Percentiles rank a stretch among this genome's conserved stretches.
phyloP scores from a whole-genome alignment of 2,888 invertebrate species.

The Chorisops tibialis region DNA sequence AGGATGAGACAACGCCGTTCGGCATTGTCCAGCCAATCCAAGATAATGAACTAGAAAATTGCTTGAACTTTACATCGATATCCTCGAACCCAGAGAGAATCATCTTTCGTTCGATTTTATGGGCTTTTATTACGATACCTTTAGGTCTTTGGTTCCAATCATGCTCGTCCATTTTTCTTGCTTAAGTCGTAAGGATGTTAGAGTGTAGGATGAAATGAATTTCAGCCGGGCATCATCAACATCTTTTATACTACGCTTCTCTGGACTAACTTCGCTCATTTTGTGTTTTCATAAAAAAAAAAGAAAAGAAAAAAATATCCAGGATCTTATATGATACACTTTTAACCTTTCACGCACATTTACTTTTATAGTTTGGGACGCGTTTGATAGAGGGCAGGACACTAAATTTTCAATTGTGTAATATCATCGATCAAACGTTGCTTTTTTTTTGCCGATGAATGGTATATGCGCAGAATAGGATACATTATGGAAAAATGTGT shows the following conservation, averaged over 20 bases:
- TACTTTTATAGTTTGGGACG: too few relatives aligned
- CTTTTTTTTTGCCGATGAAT: too few relatives aligned
- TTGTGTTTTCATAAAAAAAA: too few relatives aligned
- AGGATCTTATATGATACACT: background rate
- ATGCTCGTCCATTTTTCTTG: constrained; percentile 86
- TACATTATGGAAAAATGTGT: too few relatives aligned
- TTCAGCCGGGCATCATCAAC: constrained; percentile 69
- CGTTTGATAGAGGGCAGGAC: too few relatives aligned
- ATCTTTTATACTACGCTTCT: constrained; percentile 38
- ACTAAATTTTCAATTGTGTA: too few relatives aligned
- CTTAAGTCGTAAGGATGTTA: constrained; percentile 74
- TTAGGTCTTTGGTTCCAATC: constrained; percentile 62
- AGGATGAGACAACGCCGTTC: constrained; percentile 49
- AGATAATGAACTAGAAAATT: constrained; percentile 48
- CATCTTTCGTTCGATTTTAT: background rate
- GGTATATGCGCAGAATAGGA: too few relatives aligned
- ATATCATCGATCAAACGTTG: too few relatives aligned
- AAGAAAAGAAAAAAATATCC: too few relatives aligned
- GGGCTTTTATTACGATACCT: constrained; percentile 3
- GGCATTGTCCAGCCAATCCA: constrained; percentile 50
- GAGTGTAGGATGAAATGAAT: constrained; percentile 72
- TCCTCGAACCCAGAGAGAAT: background rate
- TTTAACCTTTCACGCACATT: too few relatives aligned
- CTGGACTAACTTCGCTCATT: background rate
- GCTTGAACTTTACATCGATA: background rate